Evolutionary conservation across 2,113 vertebrate species (phyloP).

Genomic region (Meriones unguiculatus): DNA sequence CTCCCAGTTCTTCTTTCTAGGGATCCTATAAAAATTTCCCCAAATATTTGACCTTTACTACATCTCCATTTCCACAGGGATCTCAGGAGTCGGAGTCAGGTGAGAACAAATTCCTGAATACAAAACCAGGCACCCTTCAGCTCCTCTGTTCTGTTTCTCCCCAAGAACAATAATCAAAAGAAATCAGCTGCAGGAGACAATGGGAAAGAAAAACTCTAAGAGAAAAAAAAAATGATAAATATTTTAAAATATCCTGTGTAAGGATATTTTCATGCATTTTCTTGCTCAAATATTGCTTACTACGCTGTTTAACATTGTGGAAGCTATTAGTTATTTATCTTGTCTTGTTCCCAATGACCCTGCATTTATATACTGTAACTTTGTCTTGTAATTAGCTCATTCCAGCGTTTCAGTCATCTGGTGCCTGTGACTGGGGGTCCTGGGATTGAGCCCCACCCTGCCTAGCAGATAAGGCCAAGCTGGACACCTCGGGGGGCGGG

Average conservation of each 20-base stretch:
- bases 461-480: no score
- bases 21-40: background rate
- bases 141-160: background rate
- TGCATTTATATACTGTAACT: no score
- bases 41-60: background rate
- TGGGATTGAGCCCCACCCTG: no score
- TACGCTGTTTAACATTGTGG: background rate
- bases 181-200: background rate
- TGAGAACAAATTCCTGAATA: background rate
- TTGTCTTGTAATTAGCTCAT: no score
- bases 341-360: background rate
- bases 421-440: no score
- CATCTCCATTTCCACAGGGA: background rate
- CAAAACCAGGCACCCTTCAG: background rate
- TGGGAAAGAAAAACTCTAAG: background rate
- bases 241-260: background rate
- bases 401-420: no score
- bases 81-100: background rate
- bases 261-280: background rate
- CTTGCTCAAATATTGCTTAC: background rate
- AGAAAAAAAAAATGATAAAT: background rate
- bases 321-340: background rate
- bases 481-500: no score
- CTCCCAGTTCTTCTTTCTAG: background rate
- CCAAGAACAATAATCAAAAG: background rate